phyloP scores from a whole-genome alignment of 2,113 vertebrate genomes.

The Vicugna pacos region DNA sequence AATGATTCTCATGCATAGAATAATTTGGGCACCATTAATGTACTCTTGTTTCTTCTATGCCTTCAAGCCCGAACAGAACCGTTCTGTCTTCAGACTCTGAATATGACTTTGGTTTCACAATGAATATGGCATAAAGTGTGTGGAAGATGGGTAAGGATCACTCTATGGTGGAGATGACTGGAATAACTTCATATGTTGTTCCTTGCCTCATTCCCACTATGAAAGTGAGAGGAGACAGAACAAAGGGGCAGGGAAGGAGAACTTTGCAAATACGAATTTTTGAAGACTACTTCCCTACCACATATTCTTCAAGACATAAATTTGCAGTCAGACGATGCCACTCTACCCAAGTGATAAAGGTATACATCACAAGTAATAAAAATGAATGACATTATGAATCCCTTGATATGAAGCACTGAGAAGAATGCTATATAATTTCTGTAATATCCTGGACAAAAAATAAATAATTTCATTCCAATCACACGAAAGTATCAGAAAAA shows the following conservation, averaged over 20 bases:
- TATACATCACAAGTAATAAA: background rate
- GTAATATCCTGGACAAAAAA: background rate
- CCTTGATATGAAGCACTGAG: too few species aligned
- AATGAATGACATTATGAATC: background rate
- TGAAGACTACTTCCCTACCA: background rate
- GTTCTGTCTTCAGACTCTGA: background rate
- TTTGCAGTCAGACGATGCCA: background rate
- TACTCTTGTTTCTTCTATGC: background rate
- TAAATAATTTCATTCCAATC: background rate
- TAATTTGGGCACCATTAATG: background rate
- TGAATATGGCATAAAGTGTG: background rate
- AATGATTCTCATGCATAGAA: background rate
- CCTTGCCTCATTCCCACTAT: background rate
- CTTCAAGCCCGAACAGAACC: rapidly evolving
- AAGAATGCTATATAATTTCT: background rate
- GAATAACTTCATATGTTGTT: rapidly evolving
- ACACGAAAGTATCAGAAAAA: background rate
- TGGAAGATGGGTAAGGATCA: rapidly evolving
- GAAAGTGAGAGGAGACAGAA: background rate
- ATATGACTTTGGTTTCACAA: background rate
- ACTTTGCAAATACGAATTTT: background rate
- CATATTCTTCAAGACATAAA: background rate
- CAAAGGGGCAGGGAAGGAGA: background rate
- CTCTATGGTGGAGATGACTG: too few species aligned
- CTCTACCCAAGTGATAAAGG: background rate